Evolutionary conservation across 2,797 vertebrate genomes (phyloP).

Genomic region (Serranus cabrilla): DNA sequence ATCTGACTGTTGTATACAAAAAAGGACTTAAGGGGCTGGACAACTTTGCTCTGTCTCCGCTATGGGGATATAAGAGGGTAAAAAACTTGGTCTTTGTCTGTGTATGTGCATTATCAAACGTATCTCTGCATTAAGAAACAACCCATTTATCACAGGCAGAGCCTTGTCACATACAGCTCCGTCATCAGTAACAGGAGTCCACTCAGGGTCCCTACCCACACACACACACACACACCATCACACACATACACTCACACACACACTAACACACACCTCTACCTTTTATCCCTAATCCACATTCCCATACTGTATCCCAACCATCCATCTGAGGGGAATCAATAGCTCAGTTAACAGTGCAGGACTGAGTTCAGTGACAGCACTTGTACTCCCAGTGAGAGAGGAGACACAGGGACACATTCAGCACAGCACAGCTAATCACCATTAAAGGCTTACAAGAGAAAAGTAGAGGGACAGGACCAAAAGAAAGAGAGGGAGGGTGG

Average conservation of each 20-base stretch:
- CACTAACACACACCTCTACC: conserved; percentile 45
- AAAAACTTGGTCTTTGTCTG: conserved; percentile 6
- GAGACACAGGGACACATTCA: conserved; percentile 73
- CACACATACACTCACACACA: conserved; percentile 32
- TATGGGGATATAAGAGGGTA: conserved; percentile 56
- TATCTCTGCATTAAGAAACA: conserved; percentile 70
- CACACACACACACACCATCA: conserved; percentile 32
- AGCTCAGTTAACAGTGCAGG: conserved; percentile 70
- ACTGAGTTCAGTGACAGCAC: conserved; percentile 70
- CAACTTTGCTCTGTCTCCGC: conserved; percentile 66
- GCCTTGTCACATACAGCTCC: conserved; percentile 36
- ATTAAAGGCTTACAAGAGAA: conserved; percentile 75
- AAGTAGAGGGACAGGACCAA: conserved; percentile 36
- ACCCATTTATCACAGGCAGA: conserved; percentile 62
- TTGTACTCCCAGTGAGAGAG: conserved; percentile 58
- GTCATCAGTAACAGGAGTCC: conserved; percentile 66
- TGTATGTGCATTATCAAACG: conserved; percentile 58
- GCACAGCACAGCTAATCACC: conserved; percentile 67
- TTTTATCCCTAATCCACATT: conserved; percentile 51
- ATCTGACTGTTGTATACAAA: conserved; percentile 32
- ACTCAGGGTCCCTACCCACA: conserved; percentile 6
- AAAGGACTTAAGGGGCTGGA: conserved; percentile 43
- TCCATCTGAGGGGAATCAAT: conserved; percentile 80
- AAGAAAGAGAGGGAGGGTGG: conserved; percentile 32
- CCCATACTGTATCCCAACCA: conserved; percentile 71